Evolutionary conservation across 2,888 invertebrate species (phyloP), one percentile per base, ranked within the genome.

Genomic region (Lochmaea capreae): DNA sequence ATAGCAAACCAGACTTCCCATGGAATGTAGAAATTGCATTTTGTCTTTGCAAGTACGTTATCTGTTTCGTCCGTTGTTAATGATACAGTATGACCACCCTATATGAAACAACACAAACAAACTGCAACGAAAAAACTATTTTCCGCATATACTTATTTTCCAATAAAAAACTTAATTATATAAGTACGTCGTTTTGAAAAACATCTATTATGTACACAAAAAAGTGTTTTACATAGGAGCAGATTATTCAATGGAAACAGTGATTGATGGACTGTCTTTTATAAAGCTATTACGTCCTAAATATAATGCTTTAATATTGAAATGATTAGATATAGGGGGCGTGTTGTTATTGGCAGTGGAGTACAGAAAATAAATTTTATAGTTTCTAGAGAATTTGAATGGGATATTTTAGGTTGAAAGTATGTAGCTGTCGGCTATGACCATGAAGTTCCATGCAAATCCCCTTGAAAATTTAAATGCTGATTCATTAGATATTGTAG

Each of bases 11-110:
- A 22, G 92, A 92, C 72, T 93, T 94, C 79, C 93, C 92, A 81
- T 93, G 95, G 91, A 95, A 95, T 85, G 91, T 95, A 78, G 96
- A 96, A 87, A 94, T 96, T 82, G 97, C 96, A 80, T 96, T 96
- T 88, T 97, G 97, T 86, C 90, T 96, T 76, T 97, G 97, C 95
- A 96, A 94, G 96, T 77, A 52, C 52, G 77, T 77, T 49, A 46
- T 42, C 54, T 12, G 1, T 52, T 43, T 39, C 3, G 0, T 5
- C 0, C 33, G 33, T 39, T 39, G 33, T 39, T 39, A 39, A 39
- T 39, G 8, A 39, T 39, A 39, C 8, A 39, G 33, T 39, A 1
- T 39, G 6, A 9, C 9, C 33, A 33, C 26, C 26, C 26, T 26
- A 5, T 33, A 6, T 33, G 6, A 6, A 33, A 33, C 33, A 39